Conservation (phyloP, 1,140 invertebrate genomes). For the Bicyclus anynana region DNA sequence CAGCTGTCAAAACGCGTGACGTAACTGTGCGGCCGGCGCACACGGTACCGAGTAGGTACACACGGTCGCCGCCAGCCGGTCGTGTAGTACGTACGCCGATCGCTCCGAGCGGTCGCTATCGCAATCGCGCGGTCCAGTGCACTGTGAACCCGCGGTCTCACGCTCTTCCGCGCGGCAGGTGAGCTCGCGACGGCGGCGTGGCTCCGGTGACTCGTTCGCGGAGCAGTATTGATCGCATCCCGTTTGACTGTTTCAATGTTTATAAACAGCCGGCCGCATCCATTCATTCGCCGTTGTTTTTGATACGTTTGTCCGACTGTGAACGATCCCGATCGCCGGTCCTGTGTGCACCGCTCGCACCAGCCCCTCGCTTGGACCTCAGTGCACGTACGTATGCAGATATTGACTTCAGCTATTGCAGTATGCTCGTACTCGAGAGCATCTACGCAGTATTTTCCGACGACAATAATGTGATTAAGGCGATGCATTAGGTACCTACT, state of each 20-base stretch:
- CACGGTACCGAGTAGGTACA: too few species aligned
- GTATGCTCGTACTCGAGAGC: conserved; percentile 10
- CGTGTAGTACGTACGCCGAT: conserved; percentile 50
- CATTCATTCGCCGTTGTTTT: conserved; percentile 59
- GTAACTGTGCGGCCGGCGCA: conserved; percentile 45
- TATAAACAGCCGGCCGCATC: conserved; percentile 72
- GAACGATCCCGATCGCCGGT: conserved; percentile 40
- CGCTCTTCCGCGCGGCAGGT: conserved; percentile 48
- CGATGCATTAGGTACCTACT: background rate
- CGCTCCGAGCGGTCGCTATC: conserved; percentile 26
- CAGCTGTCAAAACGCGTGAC: conserved; percentile 64
- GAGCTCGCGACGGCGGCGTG: conserved; percentile 46
- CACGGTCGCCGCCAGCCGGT: conserved; percentile 58
- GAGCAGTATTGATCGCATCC: conserved; percentile 64
- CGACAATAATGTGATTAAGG: conserved; percentile 20
- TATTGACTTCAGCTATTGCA: conserved; percentile 25
- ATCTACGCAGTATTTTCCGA: conserved; percentile 24
- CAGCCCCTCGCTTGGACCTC: conserved; percentile 34
- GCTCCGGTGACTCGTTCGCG: conserved; percentile 42
- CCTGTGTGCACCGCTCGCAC: conserved; percentile 44
- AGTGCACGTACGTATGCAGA: conserved; percentile 63
- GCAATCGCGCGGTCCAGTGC: conserved; percentile 46
- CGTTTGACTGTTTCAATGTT: conserved; percentile 61
- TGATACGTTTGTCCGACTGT: conserved; percentile 47
- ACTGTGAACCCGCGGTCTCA: conserved; percentile 39